Base-by-base conservation (phyloP, 2,113 vertebrate genomes). In the Sphaerodactylus townsendi region DNA sequence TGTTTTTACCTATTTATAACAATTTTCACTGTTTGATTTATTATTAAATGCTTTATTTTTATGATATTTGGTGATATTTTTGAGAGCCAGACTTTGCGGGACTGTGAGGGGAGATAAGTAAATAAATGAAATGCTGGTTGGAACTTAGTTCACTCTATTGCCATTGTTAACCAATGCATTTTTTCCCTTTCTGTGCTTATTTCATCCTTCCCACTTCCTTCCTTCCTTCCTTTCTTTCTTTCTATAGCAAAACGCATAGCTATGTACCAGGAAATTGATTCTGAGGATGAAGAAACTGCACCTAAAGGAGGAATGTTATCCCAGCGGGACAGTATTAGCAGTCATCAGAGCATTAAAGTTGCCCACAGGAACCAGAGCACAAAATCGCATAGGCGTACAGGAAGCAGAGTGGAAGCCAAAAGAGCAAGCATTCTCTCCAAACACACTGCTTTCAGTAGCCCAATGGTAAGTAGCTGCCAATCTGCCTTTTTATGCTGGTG, bases 371-470 rank as follows among this genome's bases (percentile, higher is more conserved):
- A 94, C 46, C 98, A 98, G 75, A 99, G 97, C 94, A 97, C 97
- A 80, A 98, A 97, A 95, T 98, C 97, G 8, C 98, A 99, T 90
- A 95, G 98, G 15, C 95, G 98, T 89, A 96, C 97, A 0, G 97
- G 98, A 50, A 98, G 98, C 96, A 96, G 98, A 74, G 97, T 97
- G 0, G 98, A 99, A 92, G 98, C 98, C 85, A 98, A 97, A 94
- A 93, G 97, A 70, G 97, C 97, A 90, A 98, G 98, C 95, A 97
- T 98, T 88, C 97, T 98, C 71, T 99, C 98, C 0, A 98, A 97
- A 88, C 98, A 98, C 94, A 99, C 98, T 0, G 99, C 99, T 2
- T 99, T 99, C 96, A 99, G 99, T 92, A 99, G 98, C 89, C 99
- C 98, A n/a, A 98, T 99, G 98, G 98, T 99, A 87, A 93, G 97